Conservation (phyloP, 2,888 invertebrate genomes). For the Invenusta paracnida region DNA sequence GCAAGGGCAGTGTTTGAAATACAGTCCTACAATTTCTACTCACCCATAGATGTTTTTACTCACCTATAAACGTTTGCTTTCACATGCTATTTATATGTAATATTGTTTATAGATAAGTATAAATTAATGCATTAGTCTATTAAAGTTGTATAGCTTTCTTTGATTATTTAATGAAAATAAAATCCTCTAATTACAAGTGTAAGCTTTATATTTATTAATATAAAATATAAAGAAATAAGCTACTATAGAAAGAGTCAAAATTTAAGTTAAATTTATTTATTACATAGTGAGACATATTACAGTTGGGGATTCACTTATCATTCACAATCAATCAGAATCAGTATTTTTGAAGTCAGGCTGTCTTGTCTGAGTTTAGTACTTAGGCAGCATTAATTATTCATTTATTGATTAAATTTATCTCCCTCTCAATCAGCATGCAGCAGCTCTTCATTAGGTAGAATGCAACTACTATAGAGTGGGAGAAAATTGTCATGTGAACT, state of each 20-base stretch:
- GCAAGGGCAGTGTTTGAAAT: background rate
- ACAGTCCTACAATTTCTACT: no score
- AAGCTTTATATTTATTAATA: constrained; percentile 23
- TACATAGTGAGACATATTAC: constrained; percentile 15
- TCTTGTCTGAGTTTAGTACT: constrained; percentile 14
- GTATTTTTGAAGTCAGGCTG: background rate
- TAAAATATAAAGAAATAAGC: constrained; percentile 21
- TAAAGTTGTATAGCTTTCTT: background rate
- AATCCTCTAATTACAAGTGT: constrained; percentile 16
- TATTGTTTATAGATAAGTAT: background rate
- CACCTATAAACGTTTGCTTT: background rate
- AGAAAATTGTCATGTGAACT: no score
- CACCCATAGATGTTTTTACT: no score
- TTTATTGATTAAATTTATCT: no score
- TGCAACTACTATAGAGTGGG: no score
- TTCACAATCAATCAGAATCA: constrained; percentile 20
- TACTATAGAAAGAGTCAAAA: background rate
- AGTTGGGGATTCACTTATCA: constrained; percentile 5
- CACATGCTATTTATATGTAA: background rate
- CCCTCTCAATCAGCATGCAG: no score
- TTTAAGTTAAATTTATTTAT: constrained; percentile 21
- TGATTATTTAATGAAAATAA: constrained; percentile 6
- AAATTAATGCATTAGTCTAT: background rate
- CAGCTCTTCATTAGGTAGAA: no score
- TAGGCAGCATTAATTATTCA: no score